Evolutionary conservation across 30 jellyfish, hydroid and myxozoan genomes (phyloP).

Genomic region (Cassiopea andromeda): DNA sequence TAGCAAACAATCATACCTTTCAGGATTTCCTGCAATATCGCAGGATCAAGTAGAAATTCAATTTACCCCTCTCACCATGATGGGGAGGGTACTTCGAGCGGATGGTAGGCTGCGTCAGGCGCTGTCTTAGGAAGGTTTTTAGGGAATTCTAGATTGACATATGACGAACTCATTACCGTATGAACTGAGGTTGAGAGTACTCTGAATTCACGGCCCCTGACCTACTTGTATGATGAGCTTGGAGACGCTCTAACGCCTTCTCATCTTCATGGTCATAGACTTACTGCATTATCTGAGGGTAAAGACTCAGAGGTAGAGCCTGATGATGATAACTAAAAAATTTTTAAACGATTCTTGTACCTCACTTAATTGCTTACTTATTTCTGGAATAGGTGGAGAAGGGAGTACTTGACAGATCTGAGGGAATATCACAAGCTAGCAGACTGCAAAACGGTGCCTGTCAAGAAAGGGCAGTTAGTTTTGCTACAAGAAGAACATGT

Average conservation of each 20-base stretch:
- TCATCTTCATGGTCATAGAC: conserved; percentile 44
- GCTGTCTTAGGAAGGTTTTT: conserved; percentile 30
- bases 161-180: conserved; percentile 36
- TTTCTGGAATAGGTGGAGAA: conserved; percentile 60
- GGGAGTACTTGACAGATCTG: conserved; percentile 48
- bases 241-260: conserved; percentile 48
- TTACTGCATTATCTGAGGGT: conserved; percentile 25
- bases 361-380: conserved; percentile 18
- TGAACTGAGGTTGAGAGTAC: conserved; percentile 49
- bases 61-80: conserved; percentile 60
- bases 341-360: conserved; percentile 23
- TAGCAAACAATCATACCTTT: conserved; percentile 27
- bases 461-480: conserved; percentile 24
- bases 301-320: neutral
- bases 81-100: conserved; percentile 66
- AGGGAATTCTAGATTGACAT: conserved; percentile 52
- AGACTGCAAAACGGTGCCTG: neutral
- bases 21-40: conserved; percentile 17
- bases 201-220: conserved; percentile 30
- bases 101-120: conserved; percentile 45
- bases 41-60: conserved; percentile 48
- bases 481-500: conserved; percentile 35
- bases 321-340: conserved; percentile 6
- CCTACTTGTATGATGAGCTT: conserved; percentile 30
- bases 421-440: conserved; percentile 26